These are phyloP conservation scores for Neria commutata DNA, from an alignment of 2,888 invertebrate species.

Conservation along the genomic window DNA sequence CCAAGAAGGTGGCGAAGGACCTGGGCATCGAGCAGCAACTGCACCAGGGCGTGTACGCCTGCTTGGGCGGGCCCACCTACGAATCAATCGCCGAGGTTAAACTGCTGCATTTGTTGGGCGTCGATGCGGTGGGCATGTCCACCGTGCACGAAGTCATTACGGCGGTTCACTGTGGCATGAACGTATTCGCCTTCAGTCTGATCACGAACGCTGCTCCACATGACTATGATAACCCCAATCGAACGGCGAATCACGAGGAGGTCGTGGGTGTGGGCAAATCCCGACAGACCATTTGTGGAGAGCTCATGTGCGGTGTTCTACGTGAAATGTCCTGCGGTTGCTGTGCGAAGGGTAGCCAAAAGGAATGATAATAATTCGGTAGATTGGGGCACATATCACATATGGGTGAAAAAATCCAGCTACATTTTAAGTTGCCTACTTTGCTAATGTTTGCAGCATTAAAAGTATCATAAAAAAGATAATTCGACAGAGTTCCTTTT, in stretches of 20 bases:
- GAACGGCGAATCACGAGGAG: slow-evolving; percentile 73
- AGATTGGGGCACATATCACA: too few relatives aligned
- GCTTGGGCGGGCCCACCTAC: slow-evolving; percentile 92
- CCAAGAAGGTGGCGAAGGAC: slow-evolving; percentile 72
- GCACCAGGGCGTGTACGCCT: slow-evolving; percentile 92
- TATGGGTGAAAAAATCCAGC: too few relatives aligned
- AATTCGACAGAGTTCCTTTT: too few relatives aligned
- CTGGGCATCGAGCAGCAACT: slow-evolving; percentile 75
- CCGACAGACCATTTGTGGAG: slow-evolving; percentile 74
- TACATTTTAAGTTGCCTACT: too few relatives aligned
- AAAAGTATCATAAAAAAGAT: too few relatives aligned
- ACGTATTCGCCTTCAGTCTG: slow-evolving; percentile 89
- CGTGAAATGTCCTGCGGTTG: slow-evolving; percentile 50
- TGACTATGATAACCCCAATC: too few relatives aligned
- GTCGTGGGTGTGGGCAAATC: slow-evolving; percentile 73
- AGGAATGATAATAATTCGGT: too few relatives aligned
- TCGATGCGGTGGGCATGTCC: slow-evolving; percentile 86
- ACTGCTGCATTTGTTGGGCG: slow-evolving; percentile 81
- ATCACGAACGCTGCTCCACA: slow-evolving; percentile 90
- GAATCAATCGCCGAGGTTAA: slow-evolving; percentile 94
- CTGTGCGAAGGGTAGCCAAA: too few relatives aligned
- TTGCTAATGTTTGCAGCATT: too few relatives aligned
- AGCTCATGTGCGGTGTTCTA: slow-evolving; percentile 71
- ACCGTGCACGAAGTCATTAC: slow-evolving; percentile 83
- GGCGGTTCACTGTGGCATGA: slow-evolving; percentile 90